Conservation (phyloP, 2,888 invertebrate species). For the Ptilodon capucinus region DNA sequence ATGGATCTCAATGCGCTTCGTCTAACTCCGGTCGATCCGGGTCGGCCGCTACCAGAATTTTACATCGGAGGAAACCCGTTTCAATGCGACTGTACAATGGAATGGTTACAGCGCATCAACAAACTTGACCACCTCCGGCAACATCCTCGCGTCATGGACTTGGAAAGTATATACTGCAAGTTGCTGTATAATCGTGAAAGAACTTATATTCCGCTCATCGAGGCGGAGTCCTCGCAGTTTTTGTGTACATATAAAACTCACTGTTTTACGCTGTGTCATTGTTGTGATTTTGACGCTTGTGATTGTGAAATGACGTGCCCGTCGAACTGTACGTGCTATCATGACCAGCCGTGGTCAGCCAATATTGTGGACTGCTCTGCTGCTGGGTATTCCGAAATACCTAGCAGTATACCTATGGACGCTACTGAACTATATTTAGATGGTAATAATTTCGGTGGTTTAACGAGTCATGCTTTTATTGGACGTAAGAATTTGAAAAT, state of each 20-base stretch:
- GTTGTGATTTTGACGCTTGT: conserved; percentile 98
- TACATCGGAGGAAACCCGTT: conserved; percentile 97
- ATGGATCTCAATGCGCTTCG: conserved; percentile 95
- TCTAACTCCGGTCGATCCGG: conserved; percentile 89
- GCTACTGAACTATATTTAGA: conserved; percentile 97
- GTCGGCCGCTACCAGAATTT: conserved; percentile 91
- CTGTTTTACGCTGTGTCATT: conserved; percentile 96
- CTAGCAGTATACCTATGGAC: conserved; percentile 96
- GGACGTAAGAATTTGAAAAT: conserved; percentile 95
- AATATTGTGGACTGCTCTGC: conserved; percentile 96
- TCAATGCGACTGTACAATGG: conserved; percentile 97
- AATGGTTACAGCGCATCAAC: conserved; percentile 96
- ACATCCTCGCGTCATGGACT: conserved; percentile 95
- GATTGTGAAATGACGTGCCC: conserved; percentile 99
- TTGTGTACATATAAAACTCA: conserved; percentile 96
- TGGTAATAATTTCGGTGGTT: conserved; percentile 93
- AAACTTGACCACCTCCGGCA: conserved; percentile 91
- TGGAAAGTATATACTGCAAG: conserved; percentile 94
- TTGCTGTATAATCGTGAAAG: conserved; percentile 92
- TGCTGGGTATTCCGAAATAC: conserved; percentile 91
- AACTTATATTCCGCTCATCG: conserved; percentile 92
- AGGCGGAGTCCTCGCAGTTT: conserved; percentile 94
- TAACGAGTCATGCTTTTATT: conserved; percentile 94
- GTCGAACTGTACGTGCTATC: conserved; percentile 96
- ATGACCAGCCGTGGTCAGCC: conserved; percentile 96